Percentiles rank a stretch among this genome's conserved stretches.
Conservation (phyloP, 2,113 vertebrate species). For the Promerops cafer region DNA sequence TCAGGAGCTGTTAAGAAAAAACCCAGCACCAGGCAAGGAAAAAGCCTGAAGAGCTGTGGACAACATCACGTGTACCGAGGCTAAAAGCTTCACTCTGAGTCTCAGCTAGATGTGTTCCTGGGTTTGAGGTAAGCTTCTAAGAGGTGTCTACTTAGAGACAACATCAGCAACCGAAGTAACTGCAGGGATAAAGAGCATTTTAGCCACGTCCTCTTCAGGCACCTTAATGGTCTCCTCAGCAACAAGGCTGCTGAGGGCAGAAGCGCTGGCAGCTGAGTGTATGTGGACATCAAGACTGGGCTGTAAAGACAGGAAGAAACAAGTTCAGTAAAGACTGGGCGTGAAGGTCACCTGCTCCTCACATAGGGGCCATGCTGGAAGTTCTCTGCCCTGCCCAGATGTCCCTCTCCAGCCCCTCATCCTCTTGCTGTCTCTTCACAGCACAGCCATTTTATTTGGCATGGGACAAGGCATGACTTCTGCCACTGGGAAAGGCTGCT, state of each 20-base stretch:
- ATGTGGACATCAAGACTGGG: background rate
- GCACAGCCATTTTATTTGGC: background rate
- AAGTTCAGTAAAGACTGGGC: background rate
- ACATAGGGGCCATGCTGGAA: background rate
- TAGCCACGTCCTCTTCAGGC: background rate
- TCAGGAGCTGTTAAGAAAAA: background rate
- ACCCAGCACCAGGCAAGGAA: background rate
- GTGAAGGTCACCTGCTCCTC: background rate
- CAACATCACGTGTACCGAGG: background rate
- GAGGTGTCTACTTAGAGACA: background rate
- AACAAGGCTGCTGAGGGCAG: constrained; percentile 5
- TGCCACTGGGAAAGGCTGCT: background rate
- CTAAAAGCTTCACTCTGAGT: background rate
- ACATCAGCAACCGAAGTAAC: background rate
- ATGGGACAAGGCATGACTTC: fast-evolving
- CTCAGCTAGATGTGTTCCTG: background rate
- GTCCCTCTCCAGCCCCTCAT: background rate
- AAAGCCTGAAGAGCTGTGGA: background rate
- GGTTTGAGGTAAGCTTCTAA: background rate
- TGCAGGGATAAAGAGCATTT: background rate
- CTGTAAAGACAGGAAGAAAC: background rate
- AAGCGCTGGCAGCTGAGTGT: background rate
- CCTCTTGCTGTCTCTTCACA: background rate
- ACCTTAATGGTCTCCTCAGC: constrained; percentile 41
- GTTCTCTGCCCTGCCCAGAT: background rate